Percentiles rank a stretch among this genome's conserved stretches.
Conservation (phyloP, 2,797 vertebrate genomes). For the Miichthys miiuy region DNA sequence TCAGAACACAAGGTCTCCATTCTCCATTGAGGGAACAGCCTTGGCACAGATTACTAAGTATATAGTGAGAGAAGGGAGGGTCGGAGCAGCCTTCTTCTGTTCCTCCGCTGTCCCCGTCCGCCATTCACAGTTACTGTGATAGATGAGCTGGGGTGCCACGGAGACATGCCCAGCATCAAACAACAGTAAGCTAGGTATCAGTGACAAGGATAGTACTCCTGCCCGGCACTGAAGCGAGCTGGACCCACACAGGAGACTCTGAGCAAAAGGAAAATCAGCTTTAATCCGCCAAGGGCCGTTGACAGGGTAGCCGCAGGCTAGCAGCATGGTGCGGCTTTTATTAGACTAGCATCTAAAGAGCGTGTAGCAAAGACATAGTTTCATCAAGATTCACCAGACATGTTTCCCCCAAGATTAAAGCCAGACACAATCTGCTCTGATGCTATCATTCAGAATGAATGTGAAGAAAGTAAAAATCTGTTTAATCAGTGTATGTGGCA, state of each 20-base stretch:
- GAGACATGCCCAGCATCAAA: conserved; percentile 82
- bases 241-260: conserved; percentile 61
- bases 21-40: conserved; percentile 74
- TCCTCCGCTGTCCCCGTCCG: conserved; percentile 64
- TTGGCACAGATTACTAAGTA: conserved; percentile 81
- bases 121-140: conserved; percentile 85
- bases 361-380: conserved; percentile 55
- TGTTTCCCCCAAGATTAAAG: conserved; percentile 74
- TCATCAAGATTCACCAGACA: conserved; percentile 77
- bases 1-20: conserved; percentile 82
- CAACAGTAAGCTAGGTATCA: conserved; percentile 72
- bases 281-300: conserved; percentile 64
- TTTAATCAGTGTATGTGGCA: conserved; percentile 42
- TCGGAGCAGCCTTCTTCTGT: conserved; percentile 67
- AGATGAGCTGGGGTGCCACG: conserved; percentile 77
- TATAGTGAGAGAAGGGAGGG: conserved; percentile 68
- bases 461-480: conserved; percentile 41
- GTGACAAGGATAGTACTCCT: conserved; percentile 68
- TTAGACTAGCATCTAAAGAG: conserved; percentile 68
- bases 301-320: conserved; percentile 45
- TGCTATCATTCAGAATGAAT: conserved; percentile 61
- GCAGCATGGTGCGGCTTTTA: conserved; percentile 67
- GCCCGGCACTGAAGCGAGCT: conserved; percentile 31
- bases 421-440: conserved; percentile 68
- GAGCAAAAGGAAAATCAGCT: conserved; percentile 75